phyloP scores from a whole-genome alignment of 2,888 invertebrate species.

The Eristalis arbustorum region DNA sequence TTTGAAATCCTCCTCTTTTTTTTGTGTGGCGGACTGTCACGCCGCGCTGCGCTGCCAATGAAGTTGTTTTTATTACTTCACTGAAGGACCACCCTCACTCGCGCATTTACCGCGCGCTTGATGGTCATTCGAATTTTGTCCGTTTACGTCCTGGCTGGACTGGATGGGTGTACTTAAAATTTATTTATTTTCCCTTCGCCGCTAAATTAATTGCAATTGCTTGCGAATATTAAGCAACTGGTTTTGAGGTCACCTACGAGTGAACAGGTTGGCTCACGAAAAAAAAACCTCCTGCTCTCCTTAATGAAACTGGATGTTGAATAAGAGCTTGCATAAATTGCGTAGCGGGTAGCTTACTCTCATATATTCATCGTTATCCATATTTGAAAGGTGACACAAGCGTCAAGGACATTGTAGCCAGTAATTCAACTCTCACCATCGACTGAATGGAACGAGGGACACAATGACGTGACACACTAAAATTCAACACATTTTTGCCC shows the following conservation, averaged over 20 bases:
- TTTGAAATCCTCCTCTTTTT: conserved; percentile 12
- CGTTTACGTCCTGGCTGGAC: conserved; percentile 21
- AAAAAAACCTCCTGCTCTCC: background rate
- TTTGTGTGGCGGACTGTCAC: background rate
- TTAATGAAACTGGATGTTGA: conserved; percentile 37
- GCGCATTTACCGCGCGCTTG: conserved; percentile 2
- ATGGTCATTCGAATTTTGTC: conserved; percentile 52
- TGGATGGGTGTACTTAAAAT: conserved; percentile 9
- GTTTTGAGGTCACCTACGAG: conserved; percentile 15
- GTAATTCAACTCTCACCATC: conserved; percentile 26
- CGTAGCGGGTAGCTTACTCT: conserved; percentile 12
- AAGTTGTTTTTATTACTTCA: conserved; percentile 62
- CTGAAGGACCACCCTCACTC: background rate
- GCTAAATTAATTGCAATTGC: background rate
- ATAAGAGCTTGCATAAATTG: conserved; percentile 23
- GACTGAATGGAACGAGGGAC: conserved; percentile 35
- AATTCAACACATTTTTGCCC: conserved; percentile 27
- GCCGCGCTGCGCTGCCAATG: conserved; percentile 12
- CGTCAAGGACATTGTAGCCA: conserved; percentile 51
- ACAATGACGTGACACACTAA: conserved; percentile 38
- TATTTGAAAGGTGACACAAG: conserved; percentile 28
- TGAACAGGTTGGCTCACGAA: background rate
- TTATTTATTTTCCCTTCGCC: conserved; percentile 52
- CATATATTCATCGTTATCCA: conserved; percentile 14
- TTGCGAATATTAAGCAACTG: conserved; percentile 36